Percentiles rank a stretch among this genome's conserved stretches.
Conservation (phyloP, 2,888 invertebrate genomes). For the Trichopoda pennipes region DNA sequence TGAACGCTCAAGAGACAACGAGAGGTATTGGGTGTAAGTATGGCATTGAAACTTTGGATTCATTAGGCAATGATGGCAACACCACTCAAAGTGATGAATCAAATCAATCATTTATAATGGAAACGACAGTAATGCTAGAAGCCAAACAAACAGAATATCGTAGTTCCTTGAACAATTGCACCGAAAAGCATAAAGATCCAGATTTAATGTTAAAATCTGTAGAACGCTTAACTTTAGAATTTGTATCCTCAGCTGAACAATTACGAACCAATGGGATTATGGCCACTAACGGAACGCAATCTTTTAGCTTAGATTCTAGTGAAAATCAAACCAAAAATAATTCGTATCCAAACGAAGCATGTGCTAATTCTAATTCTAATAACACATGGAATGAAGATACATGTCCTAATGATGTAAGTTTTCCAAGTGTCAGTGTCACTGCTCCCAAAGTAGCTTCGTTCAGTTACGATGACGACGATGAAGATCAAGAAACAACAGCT, state of each 20-base stretch:
- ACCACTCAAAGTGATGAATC: constrained; percentile 76
- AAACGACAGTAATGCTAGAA: constrained; percentile 74
- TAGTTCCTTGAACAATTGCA: constrained; percentile 39
- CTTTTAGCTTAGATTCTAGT: constrained; percentile 48
- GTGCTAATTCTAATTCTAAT: constrained; percentile 72
- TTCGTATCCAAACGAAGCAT: constrained; percentile 42
- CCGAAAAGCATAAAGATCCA: constrained; percentile 83
- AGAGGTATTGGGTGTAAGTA: constrained; percentile 77
- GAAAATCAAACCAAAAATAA: constrained; percentile 53
- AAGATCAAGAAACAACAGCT: constrained; percentile 79
- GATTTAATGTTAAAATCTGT: constrained; percentile 86
- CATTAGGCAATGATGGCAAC: constrained; percentile 77
- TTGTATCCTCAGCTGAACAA: constrained; percentile 85
- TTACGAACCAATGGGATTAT: constrained; percentile 79
- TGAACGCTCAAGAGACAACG: constrained; percentile 81
- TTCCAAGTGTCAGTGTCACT: constrained; percentile 90
- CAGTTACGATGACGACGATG: constrained; percentile 82
- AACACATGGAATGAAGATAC: constrained; percentile 92
- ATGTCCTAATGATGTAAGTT: constrained; percentile 88
- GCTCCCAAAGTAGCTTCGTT: constrained; percentile 87
- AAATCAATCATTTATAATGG: constrained; percentile 77
- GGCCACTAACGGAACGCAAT: constrained; percentile 38
- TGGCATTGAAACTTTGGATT: constrained; percentile 69
- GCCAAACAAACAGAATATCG: constrained; percentile 33
- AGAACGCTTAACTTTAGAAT: constrained; percentile 85